Percentiles rank a stretch among this genome's conserved stretches.
Conservation (phyloP, 35 echinoderm and acorn worm genomes). For the Antedon bifida region DNA sequence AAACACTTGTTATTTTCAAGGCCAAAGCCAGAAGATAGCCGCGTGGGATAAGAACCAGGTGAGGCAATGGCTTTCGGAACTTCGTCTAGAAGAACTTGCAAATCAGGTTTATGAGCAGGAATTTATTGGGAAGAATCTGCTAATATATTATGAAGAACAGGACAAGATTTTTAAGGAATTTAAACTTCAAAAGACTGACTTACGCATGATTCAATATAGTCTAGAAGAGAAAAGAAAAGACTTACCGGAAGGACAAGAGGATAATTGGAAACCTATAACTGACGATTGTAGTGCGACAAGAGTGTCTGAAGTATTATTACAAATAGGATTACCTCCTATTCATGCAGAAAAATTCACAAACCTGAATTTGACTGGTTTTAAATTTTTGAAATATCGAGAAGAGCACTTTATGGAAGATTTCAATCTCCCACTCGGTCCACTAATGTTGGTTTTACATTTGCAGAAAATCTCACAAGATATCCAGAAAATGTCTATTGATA, state of each 20-base stretch:
- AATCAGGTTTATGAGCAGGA: neutral
- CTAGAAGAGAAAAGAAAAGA: neutral
- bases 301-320: neutral
- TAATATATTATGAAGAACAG: neutral
- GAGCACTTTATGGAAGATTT: neutral
- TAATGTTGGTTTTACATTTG: neutral
- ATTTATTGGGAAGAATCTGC: neutral
- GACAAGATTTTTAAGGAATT: neutral
- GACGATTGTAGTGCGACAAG: neutral
- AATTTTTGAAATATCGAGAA: neutral
- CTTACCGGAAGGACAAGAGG: neutral
- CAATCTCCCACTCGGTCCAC: neutral
- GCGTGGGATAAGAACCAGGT: neutral
- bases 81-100: neutral
- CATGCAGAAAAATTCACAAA: neutral
- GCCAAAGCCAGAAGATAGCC: too few relatives aligned
- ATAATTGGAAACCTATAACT: neutral
- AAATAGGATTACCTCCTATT: neutral
- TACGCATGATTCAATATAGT: neutral
- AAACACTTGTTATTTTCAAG: too few relatives aligned
- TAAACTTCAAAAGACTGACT: neutral
- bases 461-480: neutral
- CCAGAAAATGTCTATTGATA: neutral
- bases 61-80: neutral
- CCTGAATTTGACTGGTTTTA: neutral